Percentiles rank a stretch among this genome's conserved stretches.
These are phyloP conservation scores for Panurus biarmicus DNA, from an alignment of 2,113 vertebrate species.

Conservation along the genomic window DNA sequence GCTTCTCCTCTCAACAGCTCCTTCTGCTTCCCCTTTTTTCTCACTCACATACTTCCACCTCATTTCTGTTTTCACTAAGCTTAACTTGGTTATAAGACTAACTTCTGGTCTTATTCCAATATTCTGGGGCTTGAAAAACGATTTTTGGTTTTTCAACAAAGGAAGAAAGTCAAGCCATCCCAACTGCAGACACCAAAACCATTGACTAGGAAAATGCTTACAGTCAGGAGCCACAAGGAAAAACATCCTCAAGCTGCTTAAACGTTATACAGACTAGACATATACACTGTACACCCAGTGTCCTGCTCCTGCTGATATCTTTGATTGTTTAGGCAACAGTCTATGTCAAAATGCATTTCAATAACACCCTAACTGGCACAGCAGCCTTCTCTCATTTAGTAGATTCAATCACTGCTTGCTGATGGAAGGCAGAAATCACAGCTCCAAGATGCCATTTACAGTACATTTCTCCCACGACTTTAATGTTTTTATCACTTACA, in stretches of 20 bases:
- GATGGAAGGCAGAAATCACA: conserved; percentile 45
- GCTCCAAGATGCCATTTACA: conserved; percentile 15
- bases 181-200: neutral
- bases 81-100: neutral
- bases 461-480: conserved; percentile 9
- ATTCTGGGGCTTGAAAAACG: too few species aligned
- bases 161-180: neutral
- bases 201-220: neutral
- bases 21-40: neutral
- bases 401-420: conserved; percentile 33
- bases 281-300: neutral
- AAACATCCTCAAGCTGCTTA: neutral
- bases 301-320: neutral
- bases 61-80: neutral
- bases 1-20: neutral
- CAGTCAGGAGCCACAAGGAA: neutral
- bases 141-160: neutral
- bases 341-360: conserved; percentile 43
- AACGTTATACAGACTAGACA: neutral
- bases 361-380: neutral
- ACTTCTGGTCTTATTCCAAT: neutral
- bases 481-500: conserved; percentile 29
- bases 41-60: neutral
- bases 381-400: conserved; percentile 15
- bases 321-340: conserved; percentile 19